A percentile compares a stretch with the other conserved stretches of the same genome.
These are phyloP conservation scores for Synodontis membranacea DNA, from an alignment of 2,113 vertebrate genomes.

Conservation along the genomic window DNA sequence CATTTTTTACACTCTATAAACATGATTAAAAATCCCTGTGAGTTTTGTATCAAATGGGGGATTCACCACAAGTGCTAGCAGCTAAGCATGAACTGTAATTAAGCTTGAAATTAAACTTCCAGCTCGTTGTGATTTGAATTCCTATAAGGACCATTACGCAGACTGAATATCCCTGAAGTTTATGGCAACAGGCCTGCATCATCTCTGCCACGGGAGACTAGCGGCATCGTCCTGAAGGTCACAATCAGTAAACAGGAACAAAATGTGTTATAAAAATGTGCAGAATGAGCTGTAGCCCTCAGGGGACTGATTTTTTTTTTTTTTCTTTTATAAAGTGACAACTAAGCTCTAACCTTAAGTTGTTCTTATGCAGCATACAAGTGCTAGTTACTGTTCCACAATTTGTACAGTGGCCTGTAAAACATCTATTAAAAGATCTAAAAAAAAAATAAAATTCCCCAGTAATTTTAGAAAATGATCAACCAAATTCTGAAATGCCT, in stretches of 20 bases:
- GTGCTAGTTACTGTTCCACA: neutral
- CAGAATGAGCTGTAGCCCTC: constrained; percentile 21
- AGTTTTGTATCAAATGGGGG: constrained; percentile 34
- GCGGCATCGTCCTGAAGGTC: constrained; percentile 39
- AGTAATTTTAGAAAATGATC: neutral
- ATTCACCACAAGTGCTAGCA: constrained; percentile 40
- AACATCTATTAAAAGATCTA: neutral
- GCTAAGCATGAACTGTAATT: constrained; percentile 50
- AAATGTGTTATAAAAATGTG: constrained; percentile 44
- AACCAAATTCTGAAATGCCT: neutral
- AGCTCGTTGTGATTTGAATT: constrained; percentile 41
- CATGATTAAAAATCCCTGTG: constrained; percentile 39
- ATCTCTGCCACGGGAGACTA: constrained; percentile 21
- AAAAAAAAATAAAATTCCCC: no score
- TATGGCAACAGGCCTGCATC: constrained; percentile 20
- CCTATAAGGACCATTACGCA: constrained; percentile 44
- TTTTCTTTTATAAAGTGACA: constrained; percentile 17
- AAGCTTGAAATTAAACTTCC: constrained; percentile 52
- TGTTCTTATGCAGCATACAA: neutral
- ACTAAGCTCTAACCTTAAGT: constrained; percentile 18
- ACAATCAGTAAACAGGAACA: constrained; percentile 35
- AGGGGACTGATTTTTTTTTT: constrained; percentile 2
- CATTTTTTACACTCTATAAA: constrained; percentile 26
- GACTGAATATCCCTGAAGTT: constrained; percentile 38
- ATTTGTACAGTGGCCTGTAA: neutral